These are phyloP conservation scores for Crenichthys baileyi DNA, from an alignment of 2,797 vertebrate genomes.

Conservation along the genomic window DNA sequence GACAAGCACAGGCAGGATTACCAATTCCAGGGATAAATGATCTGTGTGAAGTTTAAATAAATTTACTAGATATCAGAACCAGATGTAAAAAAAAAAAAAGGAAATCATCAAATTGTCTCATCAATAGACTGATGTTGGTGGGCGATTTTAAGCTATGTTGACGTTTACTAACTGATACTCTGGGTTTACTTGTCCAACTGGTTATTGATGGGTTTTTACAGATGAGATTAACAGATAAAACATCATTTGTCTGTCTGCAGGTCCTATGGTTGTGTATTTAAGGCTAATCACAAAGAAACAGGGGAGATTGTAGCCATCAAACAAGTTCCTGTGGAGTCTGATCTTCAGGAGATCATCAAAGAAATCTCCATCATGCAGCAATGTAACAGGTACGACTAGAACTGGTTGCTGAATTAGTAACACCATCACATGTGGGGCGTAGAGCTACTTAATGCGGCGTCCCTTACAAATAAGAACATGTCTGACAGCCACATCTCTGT, in stretches of 20 bases:
- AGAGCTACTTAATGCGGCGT: neutral
- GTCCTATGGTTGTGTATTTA: slow-evolving; percentile 95
- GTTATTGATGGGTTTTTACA: neutral
- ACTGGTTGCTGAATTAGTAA: neutral
- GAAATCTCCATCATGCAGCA: slow-evolving; percentile 99
- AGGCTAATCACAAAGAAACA: slow-evolving; percentile 93
- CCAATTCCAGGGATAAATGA: no score
- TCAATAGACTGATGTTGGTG: neutral
- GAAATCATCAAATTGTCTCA: neutral
- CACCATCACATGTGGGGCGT: neutral
- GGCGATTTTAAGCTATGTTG: neutral
- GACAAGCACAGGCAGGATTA: neutral
- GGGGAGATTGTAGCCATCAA: slow-evolving; percentile 97
- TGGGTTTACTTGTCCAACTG: neutral
- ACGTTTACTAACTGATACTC: neutral
- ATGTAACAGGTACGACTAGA: slow-evolving; percentile 87
- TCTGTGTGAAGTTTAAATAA: no score
- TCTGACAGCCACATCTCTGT: slow-evolving; percentile 13
- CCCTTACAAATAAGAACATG: neutral
- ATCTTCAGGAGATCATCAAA: slow-evolving; percentile 96
- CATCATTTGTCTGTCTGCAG: slow-evolving; percentile 59
- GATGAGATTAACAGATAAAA: neutral
- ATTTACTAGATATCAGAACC: neutral
- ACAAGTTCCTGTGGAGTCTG: slow-evolving; percentile 96
- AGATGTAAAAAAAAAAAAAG: neutral